Evolutionary conservation across 1,140 invertebrate genomes (phyloP), one percentile per base, ranked within the genome.

Genomic region (Meteorus sp.): DNA sequence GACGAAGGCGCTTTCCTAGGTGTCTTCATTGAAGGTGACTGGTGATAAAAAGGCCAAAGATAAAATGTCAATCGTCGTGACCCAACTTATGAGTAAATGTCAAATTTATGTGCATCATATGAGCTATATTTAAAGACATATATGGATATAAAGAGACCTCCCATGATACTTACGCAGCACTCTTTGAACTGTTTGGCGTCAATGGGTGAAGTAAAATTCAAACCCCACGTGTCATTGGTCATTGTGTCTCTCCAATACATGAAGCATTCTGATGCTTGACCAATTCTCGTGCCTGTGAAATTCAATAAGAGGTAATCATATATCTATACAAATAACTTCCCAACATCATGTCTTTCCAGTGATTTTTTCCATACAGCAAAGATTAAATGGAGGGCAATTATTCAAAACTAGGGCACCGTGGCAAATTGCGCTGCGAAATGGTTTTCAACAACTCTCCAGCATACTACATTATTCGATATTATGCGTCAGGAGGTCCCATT

Each of bases 241-340:
- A 93, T 90, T 2, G 92, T 89, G 81, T 98, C 96, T 79, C 96
- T 96, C 95, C 95, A 98, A 76, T 98, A 97, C 31, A 98, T 93
- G 79, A 98, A 98, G 81, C 95, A 97, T 83, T 98, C 95, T 7
- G 95, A 97, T 19, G 95, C 95, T 81, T 97, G 95, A 8, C 94
- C 95, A 70, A 98, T 94, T 63, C 94, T 87, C 43, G 95, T 98
- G 25, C 95, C 94, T 97, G 73, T 25, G 82, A 81, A 68, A 67
- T 7, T n/a, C n/a, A n/a, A n/a, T n/a, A n/a, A n/a, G n/a, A n/a
- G n/a, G n/a, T n/a, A n/a, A n/a, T n/a, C n/a, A n/a, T n/a, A n/a
- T n/a, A n/a, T n/a, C n/a, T n/a, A n/a, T n/a, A n/a, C n/a, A n/a
- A n/a, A n/a, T n/a, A n/a, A n/a, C n/a, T n/a, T n/a, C n/a, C n/a